A percentile compares a stretch with the other conserved stretches of the same genome.
These are phyloP conservation scores for Campoletis raptor DNA, from an alignment of 2,888 invertebrate species.

Conservation along the genomic window DNA sequence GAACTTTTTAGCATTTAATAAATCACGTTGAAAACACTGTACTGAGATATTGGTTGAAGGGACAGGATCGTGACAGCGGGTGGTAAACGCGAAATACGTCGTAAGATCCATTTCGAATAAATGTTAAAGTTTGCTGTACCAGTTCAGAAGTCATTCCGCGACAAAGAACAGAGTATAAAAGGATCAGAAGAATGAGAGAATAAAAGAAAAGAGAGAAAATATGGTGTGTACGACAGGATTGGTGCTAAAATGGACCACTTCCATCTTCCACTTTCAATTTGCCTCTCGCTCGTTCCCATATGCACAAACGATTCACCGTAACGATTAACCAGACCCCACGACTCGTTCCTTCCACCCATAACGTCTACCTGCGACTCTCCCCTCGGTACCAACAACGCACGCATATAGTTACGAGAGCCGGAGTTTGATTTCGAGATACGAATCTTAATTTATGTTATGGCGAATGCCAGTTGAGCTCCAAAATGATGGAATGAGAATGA, in stretches of 20 bases:
- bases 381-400: slow-evolving; percentile 27
- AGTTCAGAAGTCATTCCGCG: slow-evolving; percentile 1
- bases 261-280: slow-evolving; percentile 19
- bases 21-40: slow-evolving; percentile 49
- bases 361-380: slow-evolving; percentile 52
- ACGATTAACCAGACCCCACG: slow-evolving; percentile 66
- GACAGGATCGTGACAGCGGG: slow-evolving; percentile 68
- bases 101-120: slow-evolving; percentile 32
- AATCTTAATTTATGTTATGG: slow-evolving; percentile 69
- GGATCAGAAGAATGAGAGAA: not conserved
- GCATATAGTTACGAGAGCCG: not conserved
- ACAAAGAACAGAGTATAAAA: slow-evolving; percentile 7
- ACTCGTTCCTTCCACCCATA: slow-evolving; percentile 49
- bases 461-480: slow-evolving; percentile 40
- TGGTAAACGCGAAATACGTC: slow-evolving; percentile 68
- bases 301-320: slow-evolving; percentile 65
- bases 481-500: slow-evolving; percentile 42
- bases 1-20: slow-evolving; percentile 39
- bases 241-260: slow-evolving; percentile 34
- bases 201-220: not conserved
- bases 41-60: slow-evolving; percentile 21
- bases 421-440: slow-evolving; percentile 70
- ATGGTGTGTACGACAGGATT: slow-evolving; percentile 51
- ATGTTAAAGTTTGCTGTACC: slow-evolving; percentile 49
- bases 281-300: not conserved